Percentiles rank a stretch among this genome's conserved stretches.
Conservation (phyloP, 2,888 invertebrate genomes). For the Andrena fulva region DNA sequence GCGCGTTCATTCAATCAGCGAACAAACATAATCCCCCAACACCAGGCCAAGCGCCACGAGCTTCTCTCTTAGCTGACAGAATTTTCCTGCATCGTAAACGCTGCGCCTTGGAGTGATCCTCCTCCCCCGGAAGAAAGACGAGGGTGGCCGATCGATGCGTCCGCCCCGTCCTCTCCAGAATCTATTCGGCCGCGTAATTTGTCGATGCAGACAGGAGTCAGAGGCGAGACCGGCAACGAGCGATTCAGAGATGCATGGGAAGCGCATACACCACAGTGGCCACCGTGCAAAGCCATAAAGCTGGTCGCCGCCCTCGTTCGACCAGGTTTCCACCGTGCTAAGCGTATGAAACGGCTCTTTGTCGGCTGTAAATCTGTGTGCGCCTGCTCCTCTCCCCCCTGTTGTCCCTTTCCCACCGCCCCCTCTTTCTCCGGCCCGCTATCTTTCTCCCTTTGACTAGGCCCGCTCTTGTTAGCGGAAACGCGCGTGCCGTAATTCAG, state of each 20-base stretch:
- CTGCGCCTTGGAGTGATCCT: background rate
- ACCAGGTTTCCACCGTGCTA: conserved; percentile 67
- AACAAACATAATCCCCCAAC: too few relatives aligned
- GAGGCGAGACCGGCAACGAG: conserved; percentile 48
- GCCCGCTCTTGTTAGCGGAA: conserved; percentile 65
- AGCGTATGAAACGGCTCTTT: conserved; percentile 63
- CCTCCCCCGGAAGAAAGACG: conserved; percentile 10
- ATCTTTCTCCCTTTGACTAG: conserved; percentile 17
- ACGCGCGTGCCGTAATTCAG: conserved; percentile 65
- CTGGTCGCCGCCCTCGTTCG: conserved; percentile 69
- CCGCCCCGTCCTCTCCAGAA: conserved; percentile 36
- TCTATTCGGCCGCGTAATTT: conserved; percentile 56
- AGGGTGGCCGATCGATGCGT: conserved; percentile 43
- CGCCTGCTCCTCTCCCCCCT: background rate
- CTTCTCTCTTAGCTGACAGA: background rate
- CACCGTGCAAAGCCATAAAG: conserved; percentile 65
- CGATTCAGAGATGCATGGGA: conserved; percentile 56
- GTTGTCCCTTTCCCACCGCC: background rate
- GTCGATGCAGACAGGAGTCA: conserved; percentile 59
- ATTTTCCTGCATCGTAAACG: background rate
- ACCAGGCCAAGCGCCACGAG: too few relatives aligned
- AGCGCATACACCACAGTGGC: conserved; percentile 61
- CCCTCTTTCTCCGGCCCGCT: conserved; percentile 11
- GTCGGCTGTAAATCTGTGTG: conserved; percentile 59
- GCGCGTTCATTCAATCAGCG: too few relatives aligned